Evolutionary conservation across 2,797 vertebrate genomes (phyloP), one percentile per base, ranked within the genome.

Genomic region (Peromyscus nudipes): DNA sequence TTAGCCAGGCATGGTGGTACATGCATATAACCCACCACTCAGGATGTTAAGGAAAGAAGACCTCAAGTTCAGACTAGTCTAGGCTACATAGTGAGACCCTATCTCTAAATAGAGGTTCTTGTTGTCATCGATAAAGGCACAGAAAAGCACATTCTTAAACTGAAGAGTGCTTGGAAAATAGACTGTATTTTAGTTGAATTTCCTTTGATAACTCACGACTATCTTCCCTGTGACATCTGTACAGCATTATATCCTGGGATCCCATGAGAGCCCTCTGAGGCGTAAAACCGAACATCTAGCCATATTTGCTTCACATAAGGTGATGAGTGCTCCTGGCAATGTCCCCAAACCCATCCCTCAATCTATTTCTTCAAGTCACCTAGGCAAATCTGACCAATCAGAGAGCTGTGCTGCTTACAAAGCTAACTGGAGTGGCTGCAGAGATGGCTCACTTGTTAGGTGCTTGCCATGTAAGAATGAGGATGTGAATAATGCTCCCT

Each of bases 101-200:
- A n/a, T 65, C 31, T 65, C 60, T 11, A n/a, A 77, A 73, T 9
- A 55, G 31, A 73, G 21, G 34, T 31, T 55, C 14, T 65, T 85
- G 19, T 83, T 83, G 57, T 83, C 55, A 55, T 40, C 64, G 14
- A 43, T 43, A 46, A 49, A 34, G 19, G 29, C 23, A 81, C 19
- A 40, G 16, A 69, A 77, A 91, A 91, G 71, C n/a, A 77, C n/a
- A 85, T 71, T 92, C 76, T 40, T 93, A 73, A 84, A 93, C 16
- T 27, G 83, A 80, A 86, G 80, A 96, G 83, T 82, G n/a, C 55
- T 80, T 71, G 37, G 84, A 55, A 95, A 87, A 69, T 46, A 31
- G 60, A 34, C 89, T 52, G 0, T 52, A 40, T 73, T 73, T 86
- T n/a, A 12, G 27, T 25, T 83, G 71, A 82, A 21, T 34, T 69